phyloP scores from a whole-genome alignment of 2,797 vertebrate genomes.

The Xerus rutilus region DNA sequence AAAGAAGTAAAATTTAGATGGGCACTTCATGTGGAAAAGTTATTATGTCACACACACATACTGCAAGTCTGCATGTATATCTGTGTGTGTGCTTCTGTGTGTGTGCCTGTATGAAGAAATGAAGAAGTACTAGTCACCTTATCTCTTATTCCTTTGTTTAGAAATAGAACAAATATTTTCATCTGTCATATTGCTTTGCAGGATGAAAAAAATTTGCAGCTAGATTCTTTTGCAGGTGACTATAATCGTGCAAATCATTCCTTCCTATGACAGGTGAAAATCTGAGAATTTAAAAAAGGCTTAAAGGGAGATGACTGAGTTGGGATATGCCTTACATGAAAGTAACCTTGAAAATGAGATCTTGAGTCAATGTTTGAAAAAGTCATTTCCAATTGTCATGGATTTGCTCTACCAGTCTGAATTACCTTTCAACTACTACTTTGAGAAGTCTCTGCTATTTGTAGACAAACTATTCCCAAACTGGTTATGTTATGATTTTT shows the following conservation, averaged over 20 bases:
- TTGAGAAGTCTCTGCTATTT: neutral
- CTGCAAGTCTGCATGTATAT: neutral
- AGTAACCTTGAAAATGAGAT: neutral
- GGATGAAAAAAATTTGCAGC: neutral
- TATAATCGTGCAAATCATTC: neutral
- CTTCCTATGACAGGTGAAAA: neutral
- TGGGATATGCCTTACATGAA: rapidly evolving
- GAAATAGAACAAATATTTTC: neutral
- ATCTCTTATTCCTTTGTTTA: neutral
- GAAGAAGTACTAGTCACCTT: neutral
- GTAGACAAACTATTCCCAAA: neutral
- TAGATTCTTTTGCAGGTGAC: neutral
- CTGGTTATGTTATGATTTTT: neutral
- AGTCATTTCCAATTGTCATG: neutral
- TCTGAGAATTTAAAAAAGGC: neutral
- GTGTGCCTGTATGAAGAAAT: neutral
- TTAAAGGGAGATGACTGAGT: neutral
- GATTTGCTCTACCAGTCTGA: neutral
- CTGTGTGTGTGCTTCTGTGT: neutral
- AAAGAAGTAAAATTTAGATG: neutral
- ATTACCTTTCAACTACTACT: neutral
- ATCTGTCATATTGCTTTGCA: neutral
- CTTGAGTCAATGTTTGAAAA: neutral
- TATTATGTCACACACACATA: neutral
- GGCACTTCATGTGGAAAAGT: neutral